phyloP scores from a whole-genome alignment of 2,888 invertebrate genomes.

The Lasioglossum calceatum region DNA sequence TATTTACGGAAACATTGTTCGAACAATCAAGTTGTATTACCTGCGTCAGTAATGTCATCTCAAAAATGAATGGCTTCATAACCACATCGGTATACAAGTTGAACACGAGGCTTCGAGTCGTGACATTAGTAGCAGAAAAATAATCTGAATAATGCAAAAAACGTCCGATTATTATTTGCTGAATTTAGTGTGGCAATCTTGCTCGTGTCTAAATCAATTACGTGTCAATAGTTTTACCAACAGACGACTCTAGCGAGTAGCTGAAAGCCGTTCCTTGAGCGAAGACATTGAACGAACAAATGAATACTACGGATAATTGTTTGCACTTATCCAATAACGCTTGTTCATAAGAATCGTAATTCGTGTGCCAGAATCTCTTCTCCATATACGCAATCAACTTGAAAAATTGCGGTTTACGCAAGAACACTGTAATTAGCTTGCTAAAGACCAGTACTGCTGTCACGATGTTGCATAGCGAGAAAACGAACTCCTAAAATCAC shows the following conservation, averaged over 20 bases:
- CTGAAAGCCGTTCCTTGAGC: slow-evolving; percentile 24
- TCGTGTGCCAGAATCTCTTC: background rate
- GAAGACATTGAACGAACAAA: slow-evolving; percentile 48
- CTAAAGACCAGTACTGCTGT: background rate
- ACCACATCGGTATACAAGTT: slow-evolving; percentile 36
- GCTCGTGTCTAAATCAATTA: too few species aligned
- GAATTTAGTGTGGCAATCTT: background rate
- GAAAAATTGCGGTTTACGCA: background rate
- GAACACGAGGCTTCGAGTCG: background rate
- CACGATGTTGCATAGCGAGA: background rate
- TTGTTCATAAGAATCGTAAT: slow-evolving; percentile 40
- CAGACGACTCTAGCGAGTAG: slow-evolving; percentile 31
- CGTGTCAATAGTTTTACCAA: too few species aligned
- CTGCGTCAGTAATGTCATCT: slow-evolving; percentile 43
- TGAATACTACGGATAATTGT: slow-evolving; percentile 15
- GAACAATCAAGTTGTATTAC: slow-evolving; percentile 19
- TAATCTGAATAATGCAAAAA: background rate
- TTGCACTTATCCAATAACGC: slow-evolving; percentile 14
- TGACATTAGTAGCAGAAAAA: too few species aligned
- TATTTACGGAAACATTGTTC: background rate
- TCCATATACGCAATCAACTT: background rate
- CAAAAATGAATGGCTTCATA: slow-evolving; percentile 59
- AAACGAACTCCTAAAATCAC: background rate
- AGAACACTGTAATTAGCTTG: background rate
- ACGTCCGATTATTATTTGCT: background rate